phyloP scores from a whole-genome alignment of 2,888 invertebrate genomes.

The Sylvicola cinctus region DNA sequence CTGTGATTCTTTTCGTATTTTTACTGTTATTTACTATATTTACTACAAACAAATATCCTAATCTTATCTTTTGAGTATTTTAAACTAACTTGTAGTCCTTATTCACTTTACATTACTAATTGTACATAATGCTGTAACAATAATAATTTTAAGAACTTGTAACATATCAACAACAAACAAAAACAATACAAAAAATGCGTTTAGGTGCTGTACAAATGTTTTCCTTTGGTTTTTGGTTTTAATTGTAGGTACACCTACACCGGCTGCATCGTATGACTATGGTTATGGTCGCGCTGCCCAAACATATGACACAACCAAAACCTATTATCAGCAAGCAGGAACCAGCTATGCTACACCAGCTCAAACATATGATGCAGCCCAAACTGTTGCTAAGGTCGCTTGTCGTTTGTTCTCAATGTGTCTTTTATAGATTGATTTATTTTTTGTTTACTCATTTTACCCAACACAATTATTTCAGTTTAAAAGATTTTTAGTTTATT shows the following conservation, averaged over 20 bases:
- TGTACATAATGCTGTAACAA: no score
- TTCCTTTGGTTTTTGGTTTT: conserved; percentile 5
- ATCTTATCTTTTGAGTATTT: no score
- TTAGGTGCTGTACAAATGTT: conserved; percentile 9
- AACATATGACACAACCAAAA: conserved; percentile 64
- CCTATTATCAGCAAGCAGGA: conserved; percentile 66
- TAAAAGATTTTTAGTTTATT: no score
- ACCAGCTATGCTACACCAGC: conserved; percentile 25
- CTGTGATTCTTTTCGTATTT: no score
- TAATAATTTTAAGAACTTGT: no score
- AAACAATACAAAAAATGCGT: conserved; percentile 5
- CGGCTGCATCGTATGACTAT: conserved; percentile 43
- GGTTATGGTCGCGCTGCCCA: conserved; percentile 44
- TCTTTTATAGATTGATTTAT: conserved; percentile 2
- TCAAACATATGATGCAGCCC: conserved; percentile 25
- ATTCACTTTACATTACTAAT: no score
- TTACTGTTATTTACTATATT: no score
- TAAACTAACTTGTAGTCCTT: no score
- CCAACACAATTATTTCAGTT: no score
- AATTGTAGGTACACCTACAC: conserved; percentile 20
- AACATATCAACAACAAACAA: neutral
- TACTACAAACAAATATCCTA: no score
- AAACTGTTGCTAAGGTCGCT: conserved; percentile 17
- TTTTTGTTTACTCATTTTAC: neutral
- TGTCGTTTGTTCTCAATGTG: neutral